A percentile compares a stretch with the other conserved stretches of the same genome.
phyloP scores from a whole-genome alignment of 2,797 vertebrate genomes.

The Chloroceryle inda region DNA sequence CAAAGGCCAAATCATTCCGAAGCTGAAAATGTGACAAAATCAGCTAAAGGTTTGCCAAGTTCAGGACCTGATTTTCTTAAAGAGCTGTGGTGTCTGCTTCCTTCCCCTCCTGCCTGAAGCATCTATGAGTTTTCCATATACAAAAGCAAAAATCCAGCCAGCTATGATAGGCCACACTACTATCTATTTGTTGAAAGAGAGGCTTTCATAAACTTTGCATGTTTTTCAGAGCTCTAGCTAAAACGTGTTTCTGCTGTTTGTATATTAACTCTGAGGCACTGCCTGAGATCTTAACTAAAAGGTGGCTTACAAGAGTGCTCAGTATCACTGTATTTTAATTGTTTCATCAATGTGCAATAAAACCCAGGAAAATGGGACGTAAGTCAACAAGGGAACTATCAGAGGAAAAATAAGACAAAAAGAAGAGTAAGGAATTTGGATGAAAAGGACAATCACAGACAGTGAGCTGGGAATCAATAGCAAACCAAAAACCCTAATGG shows the following conservation, averaged over 20 bases:
- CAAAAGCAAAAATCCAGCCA: conserved; percentile 53
- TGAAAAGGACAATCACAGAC: background rate
- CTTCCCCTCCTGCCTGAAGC: conserved; percentile 7
- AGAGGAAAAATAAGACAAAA: background rate
- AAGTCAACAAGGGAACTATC: background rate
- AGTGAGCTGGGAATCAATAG: background rate
- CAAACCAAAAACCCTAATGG: background rate
- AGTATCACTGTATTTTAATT: background rate
- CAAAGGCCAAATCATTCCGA: conserved; percentile 82
- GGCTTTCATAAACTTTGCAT: conserved; percentile 43
- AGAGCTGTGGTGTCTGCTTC: conserved; percentile 48
- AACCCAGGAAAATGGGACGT: background rate
- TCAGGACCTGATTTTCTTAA: conserved; percentile 74
- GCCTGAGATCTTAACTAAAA: conserved; percentile 18
- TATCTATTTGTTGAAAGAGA: conserved; percentile 48
- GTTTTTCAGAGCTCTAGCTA: conserved; percentile 46
- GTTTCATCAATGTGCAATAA: background rate
- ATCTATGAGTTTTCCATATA: conserved; percentile 32
- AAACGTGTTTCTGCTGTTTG: conserved; percentile 37
- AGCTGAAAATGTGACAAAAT: conserved; percentile 81
- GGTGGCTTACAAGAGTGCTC: background rate
- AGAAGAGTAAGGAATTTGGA: background rate
- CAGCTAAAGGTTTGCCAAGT: conserved; percentile 77
- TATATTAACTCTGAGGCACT: conserved; percentile 25
- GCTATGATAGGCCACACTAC: background rate